A percentile compares a stretch with the other conserved stretches of the same genome.
Evolutionary conservation across 2,797 vertebrate species (phyloP).

Genomic region (Mallotus villosus): DNA sequence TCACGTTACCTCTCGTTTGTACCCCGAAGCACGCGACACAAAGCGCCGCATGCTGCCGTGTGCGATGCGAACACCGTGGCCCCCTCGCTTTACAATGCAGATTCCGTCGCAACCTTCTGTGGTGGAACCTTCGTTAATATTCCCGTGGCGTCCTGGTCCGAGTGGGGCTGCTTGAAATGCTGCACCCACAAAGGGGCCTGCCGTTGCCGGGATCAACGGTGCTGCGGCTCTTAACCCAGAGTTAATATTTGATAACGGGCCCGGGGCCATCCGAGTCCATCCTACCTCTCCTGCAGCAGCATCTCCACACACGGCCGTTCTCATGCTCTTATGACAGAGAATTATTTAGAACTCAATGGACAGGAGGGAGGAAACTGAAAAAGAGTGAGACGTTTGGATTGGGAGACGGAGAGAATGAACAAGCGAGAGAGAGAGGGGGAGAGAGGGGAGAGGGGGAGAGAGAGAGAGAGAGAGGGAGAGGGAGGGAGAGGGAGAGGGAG

Average conservation of each 20-base stretch:
- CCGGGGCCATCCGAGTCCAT: constrained; percentile 41
- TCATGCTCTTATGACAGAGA: constrained; percentile 57
- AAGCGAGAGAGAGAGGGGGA: constrained; percentile 22
- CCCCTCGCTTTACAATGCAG: constrained; percentile 48
- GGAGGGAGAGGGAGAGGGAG: constrained; percentile 18
- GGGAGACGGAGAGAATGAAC: neutral
- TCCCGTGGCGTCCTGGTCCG: constrained; percentile 38
- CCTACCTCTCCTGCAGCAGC: constrained; percentile 41
- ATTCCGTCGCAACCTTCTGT: constrained; percentile 42
- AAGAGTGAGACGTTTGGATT: neutral
- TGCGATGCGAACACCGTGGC: too few species aligned
- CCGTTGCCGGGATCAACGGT: constrained; percentile 48
- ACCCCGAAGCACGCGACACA: too few species aligned
- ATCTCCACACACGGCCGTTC: constrained; percentile 45
- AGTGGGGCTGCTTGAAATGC: constrained; percentile 51
- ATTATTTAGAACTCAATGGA: constrained; percentile 64
- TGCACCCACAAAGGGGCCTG: constrained; percentile 38
- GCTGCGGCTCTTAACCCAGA: constrained; percentile 50
- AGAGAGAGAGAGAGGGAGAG: constrained; percentile 17
- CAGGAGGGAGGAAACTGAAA: constrained; percentile 17
- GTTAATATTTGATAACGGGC: constrained; percentile 63
- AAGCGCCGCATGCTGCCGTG: too few species aligned
- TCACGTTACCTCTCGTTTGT: too few species aligned
- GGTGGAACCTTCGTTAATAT: constrained; percentile 48
- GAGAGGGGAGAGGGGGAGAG: constrained; percentile 17